Percentiles rank a stretch among this genome's conserved stretches.
Evolutionary conservation across 2,888 invertebrate genomes (phyloP).

Genomic region (Pachydiplax longipennis): DNA sequence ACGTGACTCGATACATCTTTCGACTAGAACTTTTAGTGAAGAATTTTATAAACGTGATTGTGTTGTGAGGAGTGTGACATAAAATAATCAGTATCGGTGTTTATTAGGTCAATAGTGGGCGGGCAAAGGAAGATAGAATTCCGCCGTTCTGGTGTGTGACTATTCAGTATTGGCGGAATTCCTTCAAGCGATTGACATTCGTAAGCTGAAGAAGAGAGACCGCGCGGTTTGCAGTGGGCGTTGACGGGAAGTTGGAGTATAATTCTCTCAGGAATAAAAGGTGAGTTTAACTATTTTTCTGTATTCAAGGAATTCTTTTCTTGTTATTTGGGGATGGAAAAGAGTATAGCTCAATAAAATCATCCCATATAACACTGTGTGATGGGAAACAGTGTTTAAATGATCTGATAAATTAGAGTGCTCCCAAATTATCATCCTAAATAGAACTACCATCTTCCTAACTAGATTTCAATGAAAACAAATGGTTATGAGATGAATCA

Average conservation of each 20-base stretch:
- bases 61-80: not conserved
- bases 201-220: not conserved
- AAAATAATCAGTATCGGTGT: not conserved
- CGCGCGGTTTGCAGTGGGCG: not conserved
- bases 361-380: too few relatives aligned
- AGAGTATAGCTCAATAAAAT: too few relatives aligned
- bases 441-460: too few relatives aligned
- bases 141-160: not conserved
- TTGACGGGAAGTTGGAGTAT: not conserved
- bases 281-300: not conserved
- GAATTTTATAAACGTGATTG: not conserved
- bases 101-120: not conserved
- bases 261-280: not conserved
- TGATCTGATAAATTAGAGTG: too few relatives aligned
- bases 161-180: not conserved
- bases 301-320: too few relatives aligned
- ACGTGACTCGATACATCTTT: not conserved
- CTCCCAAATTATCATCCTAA: too few relatives aligned
- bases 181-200: not conserved
- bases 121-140: not conserved
- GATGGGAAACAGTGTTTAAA: too few relatives aligned
- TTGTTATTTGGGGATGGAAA: too few relatives aligned
- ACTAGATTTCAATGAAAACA: too few relatives aligned
- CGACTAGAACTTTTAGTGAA: not conserved
- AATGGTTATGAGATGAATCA: too few relatives aligned